Base-by-base conservation (phyloP, 2,797 vertebrate species). In the Poecilia picta region DNA sequence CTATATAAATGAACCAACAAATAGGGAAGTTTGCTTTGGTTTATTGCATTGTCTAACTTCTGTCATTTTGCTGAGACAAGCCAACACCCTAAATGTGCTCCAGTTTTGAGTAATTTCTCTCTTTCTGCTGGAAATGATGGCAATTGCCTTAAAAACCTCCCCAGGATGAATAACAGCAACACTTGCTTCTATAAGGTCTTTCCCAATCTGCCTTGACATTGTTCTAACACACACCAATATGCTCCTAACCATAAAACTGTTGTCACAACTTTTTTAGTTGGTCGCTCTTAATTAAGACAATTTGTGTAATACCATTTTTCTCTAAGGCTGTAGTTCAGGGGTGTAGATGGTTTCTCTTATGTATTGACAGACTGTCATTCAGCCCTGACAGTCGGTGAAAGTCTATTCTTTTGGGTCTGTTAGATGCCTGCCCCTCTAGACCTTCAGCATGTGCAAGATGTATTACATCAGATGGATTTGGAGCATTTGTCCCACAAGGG, bases 401-500 rank as follows among this genome's bases (percentile, higher is more conserved):
- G 59, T 66, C 64, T 66, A 11, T 64, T 36, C 7, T 20, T 39
- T 39, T 39, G 36, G 36, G 36, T n/a, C n/a, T n/a, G n/a, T n/a
- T n/a, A n/a, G n/a, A n/a, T n/a, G n/a, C 36, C 36, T 5, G 4
- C 36, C 36, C 36, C 36, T 39, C 36, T 20, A 36, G 31, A 33
- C 31, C 59, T 33, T 62, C 59, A 8, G 3, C 31, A 33, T 62
- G 59, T 62, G 15, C 5, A 62, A 66, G 8, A 25, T 41, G 20
- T 25, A 68, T 68, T 41, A 41, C 62, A 25, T 68, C 20, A 25
- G 36, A 68, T 68, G 36, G 36, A 68, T 68, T 39, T 68, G 36
- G 20, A 39, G 10, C 64, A 68, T 68, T 68, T 66, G 33, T 66
- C 33, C 76, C 41, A 59, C 28, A 31, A 77, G 81, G 85, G 75